Conservation (phyloP, 2,888 invertebrate genomes). For the Drosophila bunnanda region DNA sequence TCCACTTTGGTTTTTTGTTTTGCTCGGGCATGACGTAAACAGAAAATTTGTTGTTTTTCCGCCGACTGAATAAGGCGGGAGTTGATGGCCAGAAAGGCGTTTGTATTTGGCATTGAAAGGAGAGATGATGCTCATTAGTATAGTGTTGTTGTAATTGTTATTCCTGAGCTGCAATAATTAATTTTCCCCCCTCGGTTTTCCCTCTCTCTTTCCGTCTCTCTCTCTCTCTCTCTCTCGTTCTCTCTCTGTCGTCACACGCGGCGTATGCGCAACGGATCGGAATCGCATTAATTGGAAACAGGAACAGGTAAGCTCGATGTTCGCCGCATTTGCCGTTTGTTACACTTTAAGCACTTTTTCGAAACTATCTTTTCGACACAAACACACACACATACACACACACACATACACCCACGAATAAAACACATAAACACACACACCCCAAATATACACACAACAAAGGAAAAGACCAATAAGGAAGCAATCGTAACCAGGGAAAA, state of each 20-base stretch:
- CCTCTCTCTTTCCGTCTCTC: conserved; percentile 11
- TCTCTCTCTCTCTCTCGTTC: not conserved
- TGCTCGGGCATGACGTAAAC: conserved; percentile 77
- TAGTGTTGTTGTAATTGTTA: conserved; percentile 8
- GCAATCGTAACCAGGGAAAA: conserved; percentile 40
- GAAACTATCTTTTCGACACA: conserved; percentile 71
- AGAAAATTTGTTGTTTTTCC: conserved; percentile 48
- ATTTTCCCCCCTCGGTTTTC: conserved; percentile 35
- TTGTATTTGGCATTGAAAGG: conserved; percentile 71
- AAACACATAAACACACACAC: conserved; percentile 34
- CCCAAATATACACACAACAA: conserved; percentile 51
- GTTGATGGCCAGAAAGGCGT: conserved; percentile 65
- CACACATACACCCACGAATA: conserved; percentile 25
- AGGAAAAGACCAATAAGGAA: conserved; percentile 66
- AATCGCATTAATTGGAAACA: conserved; percentile 48
- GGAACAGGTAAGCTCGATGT: conserved; percentile 76
- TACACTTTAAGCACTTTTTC: conserved; percentile 77
- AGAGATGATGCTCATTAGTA: conserved; percentile 64
- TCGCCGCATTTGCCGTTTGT: conserved; percentile 64
- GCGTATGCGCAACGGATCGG: conserved; percentile 48
- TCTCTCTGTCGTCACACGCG: conserved; percentile 23
- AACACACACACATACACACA: conserved; percentile 39
- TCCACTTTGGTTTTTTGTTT: conserved; percentile 70
- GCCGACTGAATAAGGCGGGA: conserved; percentile 18
- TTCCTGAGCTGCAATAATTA: conserved; percentile 27